phyloP scores from a whole-genome alignment of 2,113 vertebrate species.

The Thryonomys swinderianus region DNA sequence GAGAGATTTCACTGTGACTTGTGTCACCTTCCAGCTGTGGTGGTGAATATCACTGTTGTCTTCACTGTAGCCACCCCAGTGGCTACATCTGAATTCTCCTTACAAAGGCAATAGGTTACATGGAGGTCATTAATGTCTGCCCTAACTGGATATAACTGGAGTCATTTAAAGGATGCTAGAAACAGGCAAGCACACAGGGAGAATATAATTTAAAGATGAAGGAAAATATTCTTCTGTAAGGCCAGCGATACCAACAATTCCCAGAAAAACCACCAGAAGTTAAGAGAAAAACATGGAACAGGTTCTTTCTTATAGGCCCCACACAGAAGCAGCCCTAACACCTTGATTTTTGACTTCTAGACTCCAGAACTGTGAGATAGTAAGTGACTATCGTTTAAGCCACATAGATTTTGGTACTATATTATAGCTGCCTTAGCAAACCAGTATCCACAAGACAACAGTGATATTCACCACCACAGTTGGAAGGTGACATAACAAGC shows the following conservation, averaged over 20 bases:
- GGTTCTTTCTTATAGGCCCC: neutral
- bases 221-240: neutral
- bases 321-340: neutral
- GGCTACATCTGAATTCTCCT: neutral
- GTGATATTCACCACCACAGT: neutral
- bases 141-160: no score
- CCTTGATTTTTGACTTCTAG: neutral
- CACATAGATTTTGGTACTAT: neutral
- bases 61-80: no score
- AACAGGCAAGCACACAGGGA: neutral
- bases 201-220: neutral
- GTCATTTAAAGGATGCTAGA: neutral
- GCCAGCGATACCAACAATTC: neutral
- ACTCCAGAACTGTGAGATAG: neutral
- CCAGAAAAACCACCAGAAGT: neutral
- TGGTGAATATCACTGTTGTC: neutral
- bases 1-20: neutral
- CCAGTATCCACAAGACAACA: neutral
- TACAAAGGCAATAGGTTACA: neutral
- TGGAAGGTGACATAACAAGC: neutral
- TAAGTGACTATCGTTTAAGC: neutral
- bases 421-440: neutral
- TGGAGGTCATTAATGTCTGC: neutral
- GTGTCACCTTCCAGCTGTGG: neutral
- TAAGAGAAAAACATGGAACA: neutral